These are phyloP conservation scores for Raja brachyura DNA, from an alignment of 2,113 vertebrate species.

Conservation along the genomic window DNA sequence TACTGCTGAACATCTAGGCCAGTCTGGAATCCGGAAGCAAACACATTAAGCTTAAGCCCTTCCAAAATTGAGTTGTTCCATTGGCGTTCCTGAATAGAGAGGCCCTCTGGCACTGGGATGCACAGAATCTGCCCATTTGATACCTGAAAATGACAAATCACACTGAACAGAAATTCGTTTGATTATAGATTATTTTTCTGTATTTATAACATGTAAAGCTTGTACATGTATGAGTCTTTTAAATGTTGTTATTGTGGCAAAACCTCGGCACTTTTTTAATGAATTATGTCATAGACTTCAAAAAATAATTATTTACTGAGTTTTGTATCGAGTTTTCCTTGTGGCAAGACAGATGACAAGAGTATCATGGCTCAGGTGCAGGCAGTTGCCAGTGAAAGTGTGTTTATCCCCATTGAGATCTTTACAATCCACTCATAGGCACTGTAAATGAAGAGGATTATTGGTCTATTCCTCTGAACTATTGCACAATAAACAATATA, in stretches of 20 bases:
- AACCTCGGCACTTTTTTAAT: too few relatives aligned
- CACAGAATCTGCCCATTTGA: slow-evolving; percentile 38
- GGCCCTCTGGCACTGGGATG: slow-evolving; percentile 30
- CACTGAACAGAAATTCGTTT: neutral
- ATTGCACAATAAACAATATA: neutral
- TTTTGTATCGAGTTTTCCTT: too few relatives aligned
- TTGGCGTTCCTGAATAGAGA: neutral
- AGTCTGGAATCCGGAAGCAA: slow-evolving; percentile 18
- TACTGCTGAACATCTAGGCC: slow-evolving; percentile 37
- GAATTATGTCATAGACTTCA: too few relatives aligned
- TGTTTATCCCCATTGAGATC: neutral
- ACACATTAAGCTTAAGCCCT: neutral
- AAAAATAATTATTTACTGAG: too few relatives aligned
- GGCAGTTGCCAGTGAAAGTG: neutral
- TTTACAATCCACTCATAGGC: neutral
- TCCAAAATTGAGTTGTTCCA: slow-evolving; percentile 18
- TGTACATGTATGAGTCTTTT: too few relatives aligned
- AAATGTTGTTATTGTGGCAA: too few relatives aligned
- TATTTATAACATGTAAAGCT: neutral
- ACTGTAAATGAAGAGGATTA: neutral
- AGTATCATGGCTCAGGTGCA: neutral
- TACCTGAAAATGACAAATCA: slow-evolving; percentile 5
- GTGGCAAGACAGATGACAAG: neutral
- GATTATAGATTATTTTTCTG: neutral
- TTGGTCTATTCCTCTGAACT: neutral